Evolutionary conservation across 2,797 vertebrate species (phyloP).

Genomic region (Anas georgica): DNA sequence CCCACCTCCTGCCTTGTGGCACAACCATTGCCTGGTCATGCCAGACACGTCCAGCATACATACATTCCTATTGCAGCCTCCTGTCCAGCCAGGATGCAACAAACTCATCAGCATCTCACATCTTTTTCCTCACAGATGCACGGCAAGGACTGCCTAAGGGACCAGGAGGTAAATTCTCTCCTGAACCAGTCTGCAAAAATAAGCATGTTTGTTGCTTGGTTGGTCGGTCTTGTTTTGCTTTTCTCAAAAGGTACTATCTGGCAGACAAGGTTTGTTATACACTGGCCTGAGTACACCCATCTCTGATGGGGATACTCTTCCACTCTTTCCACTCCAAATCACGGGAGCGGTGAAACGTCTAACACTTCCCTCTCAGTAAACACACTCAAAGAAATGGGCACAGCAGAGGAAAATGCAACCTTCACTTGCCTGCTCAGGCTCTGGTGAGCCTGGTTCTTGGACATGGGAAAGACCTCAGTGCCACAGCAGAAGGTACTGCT

Average conservation of each 20-base stretch:
- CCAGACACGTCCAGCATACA: neutral
- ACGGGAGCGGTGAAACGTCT: neutral
- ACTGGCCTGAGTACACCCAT: neutral
- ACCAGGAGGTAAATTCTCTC: neutral
- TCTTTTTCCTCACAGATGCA: neutral
- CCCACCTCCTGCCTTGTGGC: no score
- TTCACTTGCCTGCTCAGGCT: neutral
- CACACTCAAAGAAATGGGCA: neutral
- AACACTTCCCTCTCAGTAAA: neutral
- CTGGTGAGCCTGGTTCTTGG: neutral
- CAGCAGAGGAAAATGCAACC: rapidly evolving
- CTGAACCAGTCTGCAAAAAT: neutral
- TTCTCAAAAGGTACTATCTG: neutral
- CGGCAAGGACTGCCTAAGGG: neutral
- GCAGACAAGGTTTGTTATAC: neutral
- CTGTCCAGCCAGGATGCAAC: rapidly evolving
- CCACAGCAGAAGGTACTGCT: neutral
- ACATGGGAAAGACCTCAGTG: rapidly evolving
- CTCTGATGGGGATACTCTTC: neutral
- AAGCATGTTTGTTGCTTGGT: neutral
- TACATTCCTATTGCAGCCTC: neutral
- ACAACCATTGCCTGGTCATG: no score
- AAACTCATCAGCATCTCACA: neutral
- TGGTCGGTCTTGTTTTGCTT: neutral
- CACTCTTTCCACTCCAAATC: neutral